Percentiles rank a stretch among this genome's conserved stretches.
phyloP scores from a whole-genome alignment of 2,113 vertebrate genomes.

The Epinephelus cyanopodus region DNA sequence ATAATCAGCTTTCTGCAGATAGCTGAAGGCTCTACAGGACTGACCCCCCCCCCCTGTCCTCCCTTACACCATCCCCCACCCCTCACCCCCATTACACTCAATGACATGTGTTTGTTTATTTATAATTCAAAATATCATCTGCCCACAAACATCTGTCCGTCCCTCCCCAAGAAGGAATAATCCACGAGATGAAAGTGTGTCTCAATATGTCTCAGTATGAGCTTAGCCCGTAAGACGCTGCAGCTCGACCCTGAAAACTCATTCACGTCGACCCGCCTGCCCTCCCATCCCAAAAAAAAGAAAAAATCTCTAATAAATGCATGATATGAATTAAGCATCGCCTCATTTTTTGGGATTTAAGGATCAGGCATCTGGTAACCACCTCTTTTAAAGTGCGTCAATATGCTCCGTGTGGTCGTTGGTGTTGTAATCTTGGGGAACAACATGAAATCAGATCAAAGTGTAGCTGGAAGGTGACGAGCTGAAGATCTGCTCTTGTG shows the following conservation, averaged over 20 bases:
- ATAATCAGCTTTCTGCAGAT: constrained; percentile 75
- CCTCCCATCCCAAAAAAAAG: not conserved
- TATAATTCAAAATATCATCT: constrained; percentile 84
- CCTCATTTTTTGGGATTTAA: constrained; percentile 35
- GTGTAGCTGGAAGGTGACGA: constrained; percentile 17
- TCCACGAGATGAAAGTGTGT: constrained; percentile 91
- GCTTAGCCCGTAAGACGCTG: constrained; percentile 84
- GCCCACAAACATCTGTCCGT: constrained; percentile 90
- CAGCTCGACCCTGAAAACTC: constrained; percentile 59
- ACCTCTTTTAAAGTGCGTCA: constrained; percentile 44
- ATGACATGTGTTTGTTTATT: constrained; percentile 87
- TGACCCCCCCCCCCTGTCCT: constrained; percentile 55
- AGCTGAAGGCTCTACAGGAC: constrained; percentile 69
- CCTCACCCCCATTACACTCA: not conserved
- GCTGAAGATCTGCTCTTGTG: constrained; percentile 16
- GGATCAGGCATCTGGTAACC: constrained; percentile 39
- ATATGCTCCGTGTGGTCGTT: constrained; percentile 52
- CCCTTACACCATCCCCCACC: not conserved
- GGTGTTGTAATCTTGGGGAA: constrained; percentile 54
- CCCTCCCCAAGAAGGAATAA: constrained; percentile 80
- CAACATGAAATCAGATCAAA: constrained; percentile 23
- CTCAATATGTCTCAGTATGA: constrained; percentile 89
- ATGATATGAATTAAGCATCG: constrained; percentile 36
- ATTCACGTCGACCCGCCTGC: rapidly evolving
- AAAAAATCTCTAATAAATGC: constrained; percentile 13